Evolutionary conservation across 1,140 invertebrate genomes (phyloP).

Genomic region (Drosophila ohnishii): DNA sequence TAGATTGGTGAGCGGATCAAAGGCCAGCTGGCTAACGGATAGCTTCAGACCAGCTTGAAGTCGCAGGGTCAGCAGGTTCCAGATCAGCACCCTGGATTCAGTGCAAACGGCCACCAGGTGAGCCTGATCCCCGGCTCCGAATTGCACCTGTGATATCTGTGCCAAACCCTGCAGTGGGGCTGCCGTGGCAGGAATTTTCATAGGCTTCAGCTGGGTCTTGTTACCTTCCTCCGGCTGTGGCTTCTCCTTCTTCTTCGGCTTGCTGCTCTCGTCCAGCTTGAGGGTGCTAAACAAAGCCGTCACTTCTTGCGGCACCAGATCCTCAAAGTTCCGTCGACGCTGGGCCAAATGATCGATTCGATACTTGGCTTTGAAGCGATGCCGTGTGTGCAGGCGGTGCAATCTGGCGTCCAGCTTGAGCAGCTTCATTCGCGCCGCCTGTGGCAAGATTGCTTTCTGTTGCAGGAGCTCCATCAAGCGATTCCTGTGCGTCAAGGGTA

Average conservation of each 20-base stretch:
- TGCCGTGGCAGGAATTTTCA: neutral
- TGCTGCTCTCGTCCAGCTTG: conserved; percentile 51
- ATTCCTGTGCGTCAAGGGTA: conserved; percentile 30
- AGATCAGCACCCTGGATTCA: conserved; percentile 85
- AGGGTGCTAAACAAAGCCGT: conserved; percentile 64
- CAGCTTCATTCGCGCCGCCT: neutral
- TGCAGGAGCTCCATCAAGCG: conserved; percentile 39
- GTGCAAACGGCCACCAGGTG: conserved; percentile 86
- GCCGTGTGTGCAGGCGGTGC: conserved; percentile 37
- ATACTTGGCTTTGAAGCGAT: conserved; percentile 77
- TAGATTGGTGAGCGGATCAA: conserved; percentile 87
- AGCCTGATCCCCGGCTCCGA: conserved; percentile 86
- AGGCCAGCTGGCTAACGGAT: conserved; percentile 85
- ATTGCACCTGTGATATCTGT: conserved; percentile 84
- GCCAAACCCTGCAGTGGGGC: conserved; percentile 64
- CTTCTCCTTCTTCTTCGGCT: conserved; percentile 25
- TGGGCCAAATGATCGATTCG: conserved; percentile 46
- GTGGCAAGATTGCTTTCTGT: conserved; percentile 14
- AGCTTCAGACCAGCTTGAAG: conserved; percentile 82
- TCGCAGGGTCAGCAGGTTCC: conserved; percentile 88
- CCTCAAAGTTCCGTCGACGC: conserved; percentile 45
- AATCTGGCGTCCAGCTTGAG: conserved; percentile 40
- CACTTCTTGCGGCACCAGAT: conserved; percentile 51
- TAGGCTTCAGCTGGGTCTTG: neutral
- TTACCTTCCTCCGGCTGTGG: conserved; percentile 34